Evolutionary conservation across 2,797 vertebrate species (phyloP), one percentile per base, ranked within the genome.

Genomic region (Eulemur albifrons): DNA sequence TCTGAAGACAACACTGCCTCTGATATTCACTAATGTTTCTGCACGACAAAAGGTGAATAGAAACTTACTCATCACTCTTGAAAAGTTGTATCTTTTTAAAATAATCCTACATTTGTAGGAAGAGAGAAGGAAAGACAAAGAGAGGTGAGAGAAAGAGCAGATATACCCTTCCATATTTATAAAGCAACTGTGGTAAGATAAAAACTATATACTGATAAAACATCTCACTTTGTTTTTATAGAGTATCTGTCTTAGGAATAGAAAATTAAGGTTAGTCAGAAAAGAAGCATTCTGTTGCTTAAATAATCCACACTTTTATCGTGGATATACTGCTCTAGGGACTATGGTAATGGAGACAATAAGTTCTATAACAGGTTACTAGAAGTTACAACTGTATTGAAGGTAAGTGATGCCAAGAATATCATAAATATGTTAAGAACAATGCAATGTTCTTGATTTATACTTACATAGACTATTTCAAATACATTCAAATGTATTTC

Each of bases 351-450:
- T 92, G 75, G 23, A 59, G 30, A 87, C 7, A 79, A 0, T 52
- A 75, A 81, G 30, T 85, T 91, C 54, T 88, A 35, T 43, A 43
- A 63, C 21, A 91, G 9, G 13, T 87, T 86, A 61, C 50, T 90
- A 72, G 35, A 88, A 88, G 30, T 94, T 85, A 52, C 30, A 54
- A 63, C 12, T 91, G 3, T 67, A 35, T 65, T 81, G 15, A 76
- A 96, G 25, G 43, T 50, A 97, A 90, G 3, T 32, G 94, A 90
- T 45, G 17, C 38, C 20, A 93, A 72, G 59, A 93, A 72, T 57
- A 91, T 50, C 6, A 95, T 92, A 89, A 88, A 95, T 91, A 77
- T 88, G 61, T 75, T 94, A 89, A 93, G 23, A 90, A 93, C 13
- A 94, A 70, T 70, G 17, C 5, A 83, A 38, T 87, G 1, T 27